Evolutionary conservation across 1,140 invertebrate genomes (phyloP), one percentile per base, ranked within the genome.

Genomic region (Sitobion miscanthi): DNA sequence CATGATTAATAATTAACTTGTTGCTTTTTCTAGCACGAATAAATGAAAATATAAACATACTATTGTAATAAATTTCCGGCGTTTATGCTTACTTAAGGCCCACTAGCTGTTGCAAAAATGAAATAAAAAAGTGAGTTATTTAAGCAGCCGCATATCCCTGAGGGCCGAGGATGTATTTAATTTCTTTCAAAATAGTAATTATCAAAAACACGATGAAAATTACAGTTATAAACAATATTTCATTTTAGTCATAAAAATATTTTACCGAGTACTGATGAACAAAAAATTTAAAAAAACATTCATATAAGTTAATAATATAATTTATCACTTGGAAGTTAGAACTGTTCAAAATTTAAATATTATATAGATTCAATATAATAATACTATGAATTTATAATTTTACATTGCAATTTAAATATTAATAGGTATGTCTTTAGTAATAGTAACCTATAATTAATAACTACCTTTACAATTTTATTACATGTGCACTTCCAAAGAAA

Each of bases 191-290:
- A 85, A 85, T 25, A 45, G 38, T 85, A 23, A 23, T 85, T 85
- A 23, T 25, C 3, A 42, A 85, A 85, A 42, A 83, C 23, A 85
- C 21, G 45, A 45, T 45, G 38, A 45, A 85, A 85, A 85, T 23
- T 85, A 42, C 35, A 85, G 82, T 85, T 45, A 42, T 85, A 85
- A 85, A 85, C 45, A 85, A 85, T 45, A 85, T 45, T 85, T 85
- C 25, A 45, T 45, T 85, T 83, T 25, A 25, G 82, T 42, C 38
- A 23, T 42, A 3, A 85, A 42, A 38, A 69, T 69, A 69, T 69
- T 69, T 69, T 69, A 69, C 11, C n/a, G 30, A n/a, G 11, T n/a
- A 69, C 30, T 69, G 30, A 17, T n/a, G 30, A 69, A 69, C 1
- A 69, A 69, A 69, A 69, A 69, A 0, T n/a, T 30, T 0, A 11